Base-by-base conservation (phyloP, 2,797 vertebrate species). In the Geotrypetes seraphini region DNA sequence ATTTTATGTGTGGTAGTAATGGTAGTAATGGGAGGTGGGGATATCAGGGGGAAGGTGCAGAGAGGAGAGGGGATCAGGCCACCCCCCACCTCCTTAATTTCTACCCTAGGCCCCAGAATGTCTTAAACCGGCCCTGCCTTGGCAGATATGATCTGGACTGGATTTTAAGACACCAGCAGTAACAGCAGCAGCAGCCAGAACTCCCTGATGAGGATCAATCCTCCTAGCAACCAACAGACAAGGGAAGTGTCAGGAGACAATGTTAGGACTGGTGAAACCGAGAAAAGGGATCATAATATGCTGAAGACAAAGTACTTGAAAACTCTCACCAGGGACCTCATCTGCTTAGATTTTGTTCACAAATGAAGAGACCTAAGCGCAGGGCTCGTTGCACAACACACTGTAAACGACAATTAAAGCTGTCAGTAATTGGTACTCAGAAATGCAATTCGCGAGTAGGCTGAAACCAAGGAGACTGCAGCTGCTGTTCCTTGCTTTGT, bases 201-300 rank as follows among this genome's bases (percentile, higher is more conserved):
- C 50, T 29, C 49, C 50, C 48, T 28, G 4, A 40, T 31, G 27
- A 57, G 37, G n/a, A 12, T 16, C 31, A 27, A 18, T 32, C 16
- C 13, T 54, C 60, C 43, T 53, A 35, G 53, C 16, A 43, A 54
- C 60, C 55, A 31, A 33, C 50, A 50, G 55, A 48, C 50, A 71
- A 63, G 38, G 37, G 37, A 64, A 48, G 49, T 41, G 38, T 30
- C 22, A 33, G 55, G 25, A n/a, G n/a, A n/a, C n/a, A 35, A 35
- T 7, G 33, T 21, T 23, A 28, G 21, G 22, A 25, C 35, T 16
- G 7, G 20, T 27, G n/a, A 36, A 51, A 46, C 27, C 8, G 7
- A 33, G n/a, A n/a, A n/a, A n/a, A 33, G 26, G 37, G 12, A 44
- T 31, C 3, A 38, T n/a, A 43, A 46, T 39, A 27, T 28, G 19